These are phyloP conservation scores for Avahi laniger DNA, from an alignment of 2,797 vertebrate species.

Conservation along the genomic window DNA sequence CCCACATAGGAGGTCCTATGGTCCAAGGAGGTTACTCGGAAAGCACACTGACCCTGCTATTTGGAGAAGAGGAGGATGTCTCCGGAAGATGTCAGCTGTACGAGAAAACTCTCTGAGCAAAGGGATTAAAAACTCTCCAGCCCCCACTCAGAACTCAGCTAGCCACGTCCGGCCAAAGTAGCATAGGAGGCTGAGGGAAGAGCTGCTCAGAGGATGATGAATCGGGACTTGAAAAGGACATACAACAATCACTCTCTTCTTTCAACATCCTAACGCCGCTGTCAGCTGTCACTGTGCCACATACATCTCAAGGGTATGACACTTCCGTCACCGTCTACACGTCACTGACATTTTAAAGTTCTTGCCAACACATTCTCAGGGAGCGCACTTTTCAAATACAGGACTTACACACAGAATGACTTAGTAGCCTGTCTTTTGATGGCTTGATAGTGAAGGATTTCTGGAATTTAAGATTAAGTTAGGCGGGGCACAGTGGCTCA, in stretches of 20 bases:
- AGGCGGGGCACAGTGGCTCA: not conserved
- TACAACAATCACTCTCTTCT: not conserved
- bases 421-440: not conserved
- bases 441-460: not conserved
- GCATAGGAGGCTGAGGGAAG: not conserved
- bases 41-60: not conserved
- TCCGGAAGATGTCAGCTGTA: not conserved
- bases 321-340: not conserved
- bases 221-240: not conserved
- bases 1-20: accelerated
- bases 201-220: not conserved
- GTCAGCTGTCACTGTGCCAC: not conserved
- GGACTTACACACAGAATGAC: not conserved
- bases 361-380: not conserved
- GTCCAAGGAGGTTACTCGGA: not conserved
- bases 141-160: not conserved
- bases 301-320: not conserved
- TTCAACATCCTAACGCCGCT: not conserved
- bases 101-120: not conserved
- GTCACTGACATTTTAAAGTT: not conserved
- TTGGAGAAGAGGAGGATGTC: not conserved
- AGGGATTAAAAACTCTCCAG: accelerated
- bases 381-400: not conserved
- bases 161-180: not conserved
- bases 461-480: not conserved